Base-by-base conservation (phyloP, 1,140 invertebrate species). In the Zaprionus gabonicus region DNA sequence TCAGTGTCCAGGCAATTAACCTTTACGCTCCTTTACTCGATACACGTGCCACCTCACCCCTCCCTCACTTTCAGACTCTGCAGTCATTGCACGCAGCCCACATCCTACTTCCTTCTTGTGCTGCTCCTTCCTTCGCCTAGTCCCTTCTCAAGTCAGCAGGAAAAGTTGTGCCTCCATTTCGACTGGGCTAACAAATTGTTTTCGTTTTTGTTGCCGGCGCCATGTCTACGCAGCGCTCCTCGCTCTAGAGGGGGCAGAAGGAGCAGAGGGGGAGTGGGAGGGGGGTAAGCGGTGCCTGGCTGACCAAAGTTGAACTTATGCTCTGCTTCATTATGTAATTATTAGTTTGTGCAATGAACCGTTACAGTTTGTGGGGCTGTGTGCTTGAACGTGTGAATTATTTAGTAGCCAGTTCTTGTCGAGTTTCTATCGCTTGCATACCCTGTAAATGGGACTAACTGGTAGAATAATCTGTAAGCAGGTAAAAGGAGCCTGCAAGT, bases 301-400 rank as follows among this genome's bases (percentile, higher is more conserved):
- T 59, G 79, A 71, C 62, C 78, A 80, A 81, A 88, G 84, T 87
- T 88, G 41, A 71, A 65, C 78, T 77, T 77, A 65, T 80, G 84
- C 71, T 77, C 65, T 75, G 85, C 75, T 76, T 81, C 78, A 88
- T 88, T 81, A 84, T 88, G 85, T 90, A 90, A 90, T 88, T 90
- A 88, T 88, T 85, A 85, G 81, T 85, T 77, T 88, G 81, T 82
- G 76, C 85, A 90, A 82, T 90, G 81, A 88, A 88, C 85, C 85
- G 85, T 88, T 81, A 74, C 66, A 38, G 58, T 78, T 46, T 77
- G 79, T 76, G 64, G 68, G 41, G 7, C n/a, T 63, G 17, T 34
- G 76, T 59, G 62, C 65, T 46, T 36, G 70, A 70, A 71, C 77
- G 70, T 82, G 67, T 80, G 38, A 90, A 88, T 88, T 84, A 88